phyloP scores from a whole-genome alignment of 2,113 vertebrate genomes.

The Hoplias malabaricus region DNA sequence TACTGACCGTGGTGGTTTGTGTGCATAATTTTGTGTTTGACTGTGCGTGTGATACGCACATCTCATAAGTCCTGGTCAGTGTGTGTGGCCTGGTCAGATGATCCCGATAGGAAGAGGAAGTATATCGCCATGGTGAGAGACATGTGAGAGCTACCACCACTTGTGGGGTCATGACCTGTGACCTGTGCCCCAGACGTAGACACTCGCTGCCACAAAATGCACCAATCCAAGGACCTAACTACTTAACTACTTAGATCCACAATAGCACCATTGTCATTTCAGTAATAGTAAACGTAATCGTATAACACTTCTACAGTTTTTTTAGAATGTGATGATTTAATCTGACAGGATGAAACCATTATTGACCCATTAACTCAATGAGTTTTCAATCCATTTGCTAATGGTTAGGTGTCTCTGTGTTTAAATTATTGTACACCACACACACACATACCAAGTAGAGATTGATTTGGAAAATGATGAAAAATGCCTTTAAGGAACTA shows the following conservation, averaged over 20 bases:
- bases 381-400: too few species aligned
- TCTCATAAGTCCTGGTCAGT: conserved; percentile 21
- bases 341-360: not conserved
- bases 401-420: too few species aligned
- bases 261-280: not conserved
- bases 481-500: too few species aligned
- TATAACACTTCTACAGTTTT: not conserved
- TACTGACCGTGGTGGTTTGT: not conserved
- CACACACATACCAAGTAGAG: too few species aligned
- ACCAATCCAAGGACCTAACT: not conserved
- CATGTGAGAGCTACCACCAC: conserved; percentile 32
- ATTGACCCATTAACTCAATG: too few species aligned
- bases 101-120: conserved; percentile 45
- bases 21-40: not conserved
- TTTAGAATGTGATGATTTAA: not conserved
- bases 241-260: not conserved
- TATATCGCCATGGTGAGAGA: conserved; percentile 28
- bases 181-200: conserved; percentile 6
- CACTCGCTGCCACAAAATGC: conserved; percentile 9
- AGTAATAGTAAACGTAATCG: not conserved
- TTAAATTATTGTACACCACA: too few species aligned
- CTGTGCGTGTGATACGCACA: conserved; percentile 1
- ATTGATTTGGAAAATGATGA: too few species aligned
- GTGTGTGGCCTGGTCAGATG: conserved; percentile 45
- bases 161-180: conserved; percentile 23